Percentiles rank a stretch among this genome's conserved stretches.
Evolutionary conservation across 2,888 invertebrate genomes (phyloP).

Genomic region (Sarcophaga variegata): DNA sequence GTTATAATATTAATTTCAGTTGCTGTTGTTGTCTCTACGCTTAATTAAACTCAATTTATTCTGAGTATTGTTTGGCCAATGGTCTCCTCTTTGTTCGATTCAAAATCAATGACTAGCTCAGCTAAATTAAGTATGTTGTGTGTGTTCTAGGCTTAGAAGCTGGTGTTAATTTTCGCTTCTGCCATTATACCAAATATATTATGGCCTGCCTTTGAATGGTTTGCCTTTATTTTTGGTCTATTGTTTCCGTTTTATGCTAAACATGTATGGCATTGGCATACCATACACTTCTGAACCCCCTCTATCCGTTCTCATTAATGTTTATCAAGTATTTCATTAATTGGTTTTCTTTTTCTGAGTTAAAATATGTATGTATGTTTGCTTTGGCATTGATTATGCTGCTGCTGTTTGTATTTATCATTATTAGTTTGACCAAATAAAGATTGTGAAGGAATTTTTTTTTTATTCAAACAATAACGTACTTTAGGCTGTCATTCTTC

Average conservation of each 20-base stretch:
- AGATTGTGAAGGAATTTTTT: not conserved
- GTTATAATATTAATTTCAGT: not conserved
- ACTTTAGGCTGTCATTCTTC: no score
- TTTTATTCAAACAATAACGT: not conserved
- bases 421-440: no score
- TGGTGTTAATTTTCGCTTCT: not conserved
- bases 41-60: constrained; percentile 24
- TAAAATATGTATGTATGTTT: not conserved
- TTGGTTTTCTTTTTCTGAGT: not conserved
- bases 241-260: constrained; percentile 59
- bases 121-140: no score
- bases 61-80: not conserved
- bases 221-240: constrained; percentile 50
- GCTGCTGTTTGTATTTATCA: no score
- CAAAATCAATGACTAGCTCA: no score
- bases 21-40: not conserved
- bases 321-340: not conserved
- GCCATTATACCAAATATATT: not conserved
- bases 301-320: not conserved
- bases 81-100: not conserved
- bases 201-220: constrained; percentile 43
- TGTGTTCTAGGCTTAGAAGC: not conserved
- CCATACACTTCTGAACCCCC: not conserved
- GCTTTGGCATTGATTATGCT: no score
- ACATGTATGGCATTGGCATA: constrained; percentile 14